A percentile compares a stretch with the other conserved stretches of the same genome.
Evolutionary conservation across 2,113 vertebrate genomes (phyloP).

Genomic region (Anarhynchus alexandrinus): DNA sequence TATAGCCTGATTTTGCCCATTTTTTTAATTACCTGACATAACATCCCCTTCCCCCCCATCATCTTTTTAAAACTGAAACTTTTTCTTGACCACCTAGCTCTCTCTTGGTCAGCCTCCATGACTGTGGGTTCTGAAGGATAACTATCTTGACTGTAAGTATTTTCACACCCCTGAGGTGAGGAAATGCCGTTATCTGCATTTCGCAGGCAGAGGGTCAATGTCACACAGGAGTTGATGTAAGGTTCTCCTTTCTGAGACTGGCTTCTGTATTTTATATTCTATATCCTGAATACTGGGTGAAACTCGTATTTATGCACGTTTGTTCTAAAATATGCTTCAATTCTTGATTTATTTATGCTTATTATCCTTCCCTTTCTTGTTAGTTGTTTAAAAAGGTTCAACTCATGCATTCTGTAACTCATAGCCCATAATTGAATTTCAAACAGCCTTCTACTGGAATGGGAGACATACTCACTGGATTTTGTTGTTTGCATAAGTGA

Average conservation of each 20-base stretch:
- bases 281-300: background rate
- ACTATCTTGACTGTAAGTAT: background rate
- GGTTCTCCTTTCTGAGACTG: background rate
- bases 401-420: background rate
- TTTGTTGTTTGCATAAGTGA: background rate
- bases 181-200: background rate
- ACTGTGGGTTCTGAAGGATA: background rate
- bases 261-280: background rate
- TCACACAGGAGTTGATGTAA: background rate
- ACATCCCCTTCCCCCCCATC: too few relatives aligned
- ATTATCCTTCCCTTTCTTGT: background rate
- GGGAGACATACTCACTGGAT: background rate
- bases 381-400: background rate
- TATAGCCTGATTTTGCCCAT: background rate
- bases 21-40: background rate
- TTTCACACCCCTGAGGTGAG: background rate
- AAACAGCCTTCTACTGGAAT: background rate
- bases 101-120: background rate
- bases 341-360: background rate
- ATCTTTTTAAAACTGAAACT: background rate
- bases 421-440: background rate
- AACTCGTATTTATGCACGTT: background rate
- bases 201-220: background rate
- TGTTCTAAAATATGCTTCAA: background rate
- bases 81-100: background rate